Evolutionary conservation across 2,888 invertebrate genomes (phyloP), one percentile per base, ranked within the genome.

Genomic region (Holacanthella duospinosa): DNA sequence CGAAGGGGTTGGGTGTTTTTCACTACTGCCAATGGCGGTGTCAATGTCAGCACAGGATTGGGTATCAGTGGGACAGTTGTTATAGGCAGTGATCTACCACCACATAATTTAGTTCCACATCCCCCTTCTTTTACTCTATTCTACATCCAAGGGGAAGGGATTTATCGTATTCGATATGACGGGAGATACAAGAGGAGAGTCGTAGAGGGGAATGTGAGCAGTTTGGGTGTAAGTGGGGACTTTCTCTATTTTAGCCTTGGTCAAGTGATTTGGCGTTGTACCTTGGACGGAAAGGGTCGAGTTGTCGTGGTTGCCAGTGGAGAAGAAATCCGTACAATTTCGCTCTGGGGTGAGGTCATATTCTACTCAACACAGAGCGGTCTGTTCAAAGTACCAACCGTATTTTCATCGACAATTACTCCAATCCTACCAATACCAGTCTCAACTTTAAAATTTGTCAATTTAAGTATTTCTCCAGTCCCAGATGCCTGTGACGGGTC

Each of bases 81-180:
- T n/a, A 9, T n/a, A n/a, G 48, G 48, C 6, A 48, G 48, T 21
- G 19, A n/a, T 4, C 4, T n/a, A 4, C 48, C 48, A 48, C 48
- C 48, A 9, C 48, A 48, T 21, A 48, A 48, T 21, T 21, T 48
- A 4, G 48, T 48, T 21, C 48, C 48, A 48, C 48, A 48, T 21
- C 4, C 48, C n/a, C 16, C 48, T 21, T 48, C 48, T 48, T 48
- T 21, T 4, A 48, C 48, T 4, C 21, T 48, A n/a, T 48, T 48
- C 48, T 48, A 48, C 21, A 21, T 48, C 21, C 48, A 48, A 4
- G 48, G 21, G 4, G 74, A 73, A 28, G 25, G 19, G 12, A 21
- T 60, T 19, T 29, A 55, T 26, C 9, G 54, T 2, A n/a, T 60
- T 2, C 25, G 55, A 16, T 54, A 54, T 29, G 60, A 55, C 26